Evolutionary conservation across 2,888 invertebrate genomes (phyloP).

Genomic region (Esperia sulphurella): DNA sequence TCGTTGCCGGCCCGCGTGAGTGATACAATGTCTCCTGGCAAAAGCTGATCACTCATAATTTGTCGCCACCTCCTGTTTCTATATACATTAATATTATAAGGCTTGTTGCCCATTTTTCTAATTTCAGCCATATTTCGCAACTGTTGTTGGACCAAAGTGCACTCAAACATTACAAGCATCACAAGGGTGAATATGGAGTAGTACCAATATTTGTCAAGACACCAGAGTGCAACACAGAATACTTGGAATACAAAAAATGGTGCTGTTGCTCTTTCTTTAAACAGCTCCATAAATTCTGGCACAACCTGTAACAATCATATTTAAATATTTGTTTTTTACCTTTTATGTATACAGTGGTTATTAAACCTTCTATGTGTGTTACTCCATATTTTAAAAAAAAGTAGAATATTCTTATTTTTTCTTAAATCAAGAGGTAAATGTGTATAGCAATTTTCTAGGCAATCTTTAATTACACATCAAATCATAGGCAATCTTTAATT

Average conservation of each 20-base stretch:
- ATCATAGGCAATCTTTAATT: too few species aligned
- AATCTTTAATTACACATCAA: too few species aligned
- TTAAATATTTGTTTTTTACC: neutral
- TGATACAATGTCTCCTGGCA: slow-evolving; percentile 98
- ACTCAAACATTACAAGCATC: slow-evolving; percentile 98
- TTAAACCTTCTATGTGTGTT: too few species aligned
- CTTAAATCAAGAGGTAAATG: too few species aligned
- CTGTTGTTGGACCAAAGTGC: slow-evolving; percentile 98
- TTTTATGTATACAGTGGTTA: neutral
- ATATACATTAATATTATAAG: slow-evolving; percentile 93
- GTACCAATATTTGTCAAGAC: slow-evolving; percentile 99
- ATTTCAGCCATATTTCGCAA: slow-evolving; percentile 99
- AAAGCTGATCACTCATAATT: slow-evolving; percentile 90
- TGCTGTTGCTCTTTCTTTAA: slow-evolving; percentile 98
- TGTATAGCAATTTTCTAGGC: too few species aligned
- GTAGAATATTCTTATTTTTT: too few species aligned
- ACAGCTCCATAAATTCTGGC: slow-evolving; percentile 97
- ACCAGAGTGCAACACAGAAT: slow-evolving; percentile 99
- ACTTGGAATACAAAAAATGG: slow-evolving; percentile 99
- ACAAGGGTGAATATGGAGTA: slow-evolving; percentile 97
- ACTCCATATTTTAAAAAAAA: too few species aligned
- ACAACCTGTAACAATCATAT: slow-evolving; percentile 80
- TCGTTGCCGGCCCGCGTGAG: slow-evolving; percentile 93
- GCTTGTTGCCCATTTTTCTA: slow-evolving; percentile 99
- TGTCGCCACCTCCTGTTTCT: slow-evolving; percentile 94